phyloP scores from a whole-genome alignment of 1,140 invertebrate species.

The Danaus melanippus region DNA sequence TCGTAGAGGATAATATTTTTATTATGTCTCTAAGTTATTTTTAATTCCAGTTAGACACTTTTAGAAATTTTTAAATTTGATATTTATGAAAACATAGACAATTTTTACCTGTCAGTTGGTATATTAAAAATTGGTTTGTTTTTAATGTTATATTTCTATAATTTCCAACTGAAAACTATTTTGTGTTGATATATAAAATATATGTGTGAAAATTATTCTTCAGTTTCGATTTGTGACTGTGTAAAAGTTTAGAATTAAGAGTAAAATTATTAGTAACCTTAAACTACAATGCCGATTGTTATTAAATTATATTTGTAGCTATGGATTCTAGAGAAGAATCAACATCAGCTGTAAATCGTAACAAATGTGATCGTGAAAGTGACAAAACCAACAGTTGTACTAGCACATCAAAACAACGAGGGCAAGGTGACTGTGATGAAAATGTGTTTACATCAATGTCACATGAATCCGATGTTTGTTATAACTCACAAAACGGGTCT shows the following conservation, averaged over 20 bases:
- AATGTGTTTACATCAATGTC: conserved; percentile 55
- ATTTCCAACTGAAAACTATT: conserved; percentile 5
- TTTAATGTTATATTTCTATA: conserved; percentile 32
- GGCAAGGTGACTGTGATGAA: conserved; percentile 37
- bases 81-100: conserved; percentile 2
- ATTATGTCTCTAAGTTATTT: too few relatives aligned
- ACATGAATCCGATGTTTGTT: conserved; percentile 34
- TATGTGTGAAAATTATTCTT: too few relatives aligned
- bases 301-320: conserved; percentile 35
- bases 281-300: conserved; percentile 57
- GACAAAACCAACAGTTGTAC: conserved; percentile 36
- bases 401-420: conserved; percentile 27
- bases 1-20: too few relatives aligned
- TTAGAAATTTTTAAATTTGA: too few relatives aligned
- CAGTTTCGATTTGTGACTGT: too few relatives aligned
- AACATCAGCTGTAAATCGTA: conserved; percentile 29
- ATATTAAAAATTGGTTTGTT: conserved; percentile 46
- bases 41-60: too few relatives aligned
- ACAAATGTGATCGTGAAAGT: conserved; percentile 35
- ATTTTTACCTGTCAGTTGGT: conserved; percentile 33
- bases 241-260: neutral
- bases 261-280: conserved; percentile 43
- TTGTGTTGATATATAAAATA: too few relatives aligned
- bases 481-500: conserved; percentile 38
- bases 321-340: conserved; percentile 52